Conservation (phyloP, 2,888 invertebrate genomes). For the Teleiodes luculella region DNA sequence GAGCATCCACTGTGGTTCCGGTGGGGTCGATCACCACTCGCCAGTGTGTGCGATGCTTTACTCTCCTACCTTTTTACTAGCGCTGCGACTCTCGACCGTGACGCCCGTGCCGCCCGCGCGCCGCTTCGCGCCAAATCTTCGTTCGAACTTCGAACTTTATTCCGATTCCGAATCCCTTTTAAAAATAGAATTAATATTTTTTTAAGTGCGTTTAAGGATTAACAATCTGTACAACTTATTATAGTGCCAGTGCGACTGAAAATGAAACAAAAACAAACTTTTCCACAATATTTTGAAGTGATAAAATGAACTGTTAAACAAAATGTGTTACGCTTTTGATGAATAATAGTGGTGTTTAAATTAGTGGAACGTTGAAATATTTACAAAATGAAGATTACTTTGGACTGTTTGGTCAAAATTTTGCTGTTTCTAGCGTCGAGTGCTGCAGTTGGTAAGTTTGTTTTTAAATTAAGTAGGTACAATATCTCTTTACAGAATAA, state of each 20-base stretch:
- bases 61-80: conserved; percentile 23
- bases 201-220: conserved; percentile 10
- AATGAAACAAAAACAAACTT: conserved; percentile 32
- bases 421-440: conserved; percentile 45
- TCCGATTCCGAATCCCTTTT: conserved; percentile 15
- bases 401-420: conserved; percentile 49
- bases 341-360: conserved; percentile 32
- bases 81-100: conserved; percentile 50
- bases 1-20: conserved; percentile 77
- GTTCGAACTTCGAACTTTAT: conserved; percentile 30
- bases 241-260: conserved; percentile 19
- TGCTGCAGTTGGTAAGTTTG: conserved; percentile 55
- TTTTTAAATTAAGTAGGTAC: too few species aligned
- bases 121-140: conserved; percentile 54
- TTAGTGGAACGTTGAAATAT: conserved; percentile 39
- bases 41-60: conserved; percentile 61
- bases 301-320: conserved; percentile 20
- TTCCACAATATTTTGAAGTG: conserved; percentile 32
- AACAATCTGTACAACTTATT: background rate
- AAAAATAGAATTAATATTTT: conserved; percentile 17
- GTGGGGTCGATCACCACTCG: conserved; percentile 79
- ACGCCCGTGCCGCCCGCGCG: conserved; percentile 42
- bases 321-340: conserved; percentile 21
- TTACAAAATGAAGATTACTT: conserved; percentile 54
- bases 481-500: conserved; percentile 14